phyloP scores from a whole-genome alignment of 2,797 vertebrate species.

The Corythornis leucogaster region DNA sequence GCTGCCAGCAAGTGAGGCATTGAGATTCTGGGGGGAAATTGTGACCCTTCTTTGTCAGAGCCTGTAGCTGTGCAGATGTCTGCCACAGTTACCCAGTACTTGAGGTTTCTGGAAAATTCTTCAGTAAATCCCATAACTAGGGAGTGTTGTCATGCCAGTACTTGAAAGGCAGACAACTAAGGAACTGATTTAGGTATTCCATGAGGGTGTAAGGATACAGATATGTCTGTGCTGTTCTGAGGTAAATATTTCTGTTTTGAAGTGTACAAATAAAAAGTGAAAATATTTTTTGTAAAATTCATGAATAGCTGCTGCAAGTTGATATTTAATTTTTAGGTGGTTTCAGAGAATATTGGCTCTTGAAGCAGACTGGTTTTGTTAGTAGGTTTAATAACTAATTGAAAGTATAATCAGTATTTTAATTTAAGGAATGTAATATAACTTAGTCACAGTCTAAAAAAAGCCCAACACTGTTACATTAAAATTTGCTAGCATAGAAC shows the following conservation, averaged over 20 bases:
- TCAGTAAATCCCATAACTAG: not conserved
- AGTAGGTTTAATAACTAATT: not conserved
- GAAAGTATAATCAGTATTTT: not conserved
- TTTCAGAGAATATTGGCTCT: not conserved
- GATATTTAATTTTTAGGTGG: not conserved
- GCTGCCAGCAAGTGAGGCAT: not conserved
- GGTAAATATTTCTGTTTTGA: not conserved
- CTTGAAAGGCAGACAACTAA: not conserved
- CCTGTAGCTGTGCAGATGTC: not conserved
- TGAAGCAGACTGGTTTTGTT: not conserved
- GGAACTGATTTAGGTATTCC: not conserved
- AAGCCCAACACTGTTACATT: not conserved
- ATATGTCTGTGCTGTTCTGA: not conserved
- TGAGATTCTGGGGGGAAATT: not conserved
- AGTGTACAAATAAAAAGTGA: not conserved
- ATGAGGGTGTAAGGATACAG: not conserved
- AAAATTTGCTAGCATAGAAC: not conserved
- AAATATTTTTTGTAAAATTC: not conserved
- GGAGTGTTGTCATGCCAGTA: not conserved
- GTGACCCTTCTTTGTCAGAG: not conserved
- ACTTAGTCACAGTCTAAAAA: not conserved
- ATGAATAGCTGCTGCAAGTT: not conserved
- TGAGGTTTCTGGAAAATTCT: not conserved
- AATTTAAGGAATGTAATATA: not conserved
- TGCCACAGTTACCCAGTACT: not conserved